Percentiles rank a stretch among this genome's conserved stretches.
Conservation (phyloP, 2,888 invertebrate genomes). For the Gari tellinella region DNA sequence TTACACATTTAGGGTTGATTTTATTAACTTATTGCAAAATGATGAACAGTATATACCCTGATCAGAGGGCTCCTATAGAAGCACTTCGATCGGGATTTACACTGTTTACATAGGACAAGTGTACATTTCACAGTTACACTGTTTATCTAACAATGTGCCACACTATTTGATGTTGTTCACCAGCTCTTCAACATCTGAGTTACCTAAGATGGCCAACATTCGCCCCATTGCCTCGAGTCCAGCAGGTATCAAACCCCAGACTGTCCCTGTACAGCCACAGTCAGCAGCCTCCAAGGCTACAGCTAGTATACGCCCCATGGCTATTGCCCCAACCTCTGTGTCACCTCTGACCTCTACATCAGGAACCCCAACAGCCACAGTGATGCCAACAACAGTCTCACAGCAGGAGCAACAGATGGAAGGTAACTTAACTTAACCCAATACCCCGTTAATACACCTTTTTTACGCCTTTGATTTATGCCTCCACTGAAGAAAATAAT, state of each 20-base stretch:
- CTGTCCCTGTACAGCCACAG: constrained; percentile 75
- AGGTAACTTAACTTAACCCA: constrained; percentile 62
- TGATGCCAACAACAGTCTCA: constrained; percentile 81
- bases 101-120: no score
- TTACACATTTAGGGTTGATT: no score
- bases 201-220: constrained; percentile 93
- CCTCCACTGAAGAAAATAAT: no score
- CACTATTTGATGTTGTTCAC: no score
- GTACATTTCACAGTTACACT: no score
- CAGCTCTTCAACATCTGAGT: constrained; percentile 83
- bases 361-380: constrained; percentile 82
- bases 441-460: no score
- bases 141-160: no score
- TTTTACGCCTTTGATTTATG: no score
- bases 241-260: constrained; percentile 72
- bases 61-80: no score
- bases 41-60: no score
- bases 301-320: constrained; percentile 96
- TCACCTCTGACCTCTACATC: constrained; percentile 63
- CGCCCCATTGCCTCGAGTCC: constrained; percentile 94
- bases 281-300: constrained; percentile 89
- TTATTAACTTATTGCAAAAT: no score
- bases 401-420: constrained; percentile 66
- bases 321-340: constrained; percentile 86
- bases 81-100: no score